phyloP scores from a whole-genome alignment of 35 echinoderm and acorn worm species.

The Diadema setosum region DNA sequence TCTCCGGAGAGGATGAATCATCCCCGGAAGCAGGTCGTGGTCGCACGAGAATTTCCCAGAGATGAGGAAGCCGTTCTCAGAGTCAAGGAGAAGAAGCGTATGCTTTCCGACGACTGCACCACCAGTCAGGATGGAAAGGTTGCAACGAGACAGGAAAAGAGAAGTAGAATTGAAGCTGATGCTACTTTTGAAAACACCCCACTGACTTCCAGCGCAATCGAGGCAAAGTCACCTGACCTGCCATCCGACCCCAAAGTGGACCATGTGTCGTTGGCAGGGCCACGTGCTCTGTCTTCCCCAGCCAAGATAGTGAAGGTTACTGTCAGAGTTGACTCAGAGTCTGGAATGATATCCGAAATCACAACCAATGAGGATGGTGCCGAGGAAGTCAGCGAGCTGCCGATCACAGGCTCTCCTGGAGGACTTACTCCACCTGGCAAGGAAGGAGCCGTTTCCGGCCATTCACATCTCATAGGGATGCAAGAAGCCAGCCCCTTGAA shows the following conservation, averaged over 20 bases:
- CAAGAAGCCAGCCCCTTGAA: no score
- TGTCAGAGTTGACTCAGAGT: neutral
- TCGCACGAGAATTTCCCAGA: neutral
- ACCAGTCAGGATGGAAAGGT: neutral
- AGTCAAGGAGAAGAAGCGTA: neutral
- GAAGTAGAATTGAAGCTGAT: no score
- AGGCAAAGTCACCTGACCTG: no score
- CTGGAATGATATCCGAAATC: neutral
- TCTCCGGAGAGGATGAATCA: neutral
- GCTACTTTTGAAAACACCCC: no score
- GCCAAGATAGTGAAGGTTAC: neutral
- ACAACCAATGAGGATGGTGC: neutral
- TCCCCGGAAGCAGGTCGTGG: neutral
- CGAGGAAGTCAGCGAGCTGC: neutral
- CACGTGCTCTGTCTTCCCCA: neutral
- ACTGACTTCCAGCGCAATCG: neutral
- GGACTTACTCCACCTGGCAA: no score
- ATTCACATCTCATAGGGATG: no score
- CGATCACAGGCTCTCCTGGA: no score
- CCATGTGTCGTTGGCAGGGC: neutral
- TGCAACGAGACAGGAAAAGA: no score
- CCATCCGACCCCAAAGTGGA: no score
- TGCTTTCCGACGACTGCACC: no score
- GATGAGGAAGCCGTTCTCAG: neutral
- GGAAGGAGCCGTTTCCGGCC: no score